phyloP scores from a whole-genome alignment of 53 echinoderm and acorn worm species.

The Echinarachnius parma region DNA sequence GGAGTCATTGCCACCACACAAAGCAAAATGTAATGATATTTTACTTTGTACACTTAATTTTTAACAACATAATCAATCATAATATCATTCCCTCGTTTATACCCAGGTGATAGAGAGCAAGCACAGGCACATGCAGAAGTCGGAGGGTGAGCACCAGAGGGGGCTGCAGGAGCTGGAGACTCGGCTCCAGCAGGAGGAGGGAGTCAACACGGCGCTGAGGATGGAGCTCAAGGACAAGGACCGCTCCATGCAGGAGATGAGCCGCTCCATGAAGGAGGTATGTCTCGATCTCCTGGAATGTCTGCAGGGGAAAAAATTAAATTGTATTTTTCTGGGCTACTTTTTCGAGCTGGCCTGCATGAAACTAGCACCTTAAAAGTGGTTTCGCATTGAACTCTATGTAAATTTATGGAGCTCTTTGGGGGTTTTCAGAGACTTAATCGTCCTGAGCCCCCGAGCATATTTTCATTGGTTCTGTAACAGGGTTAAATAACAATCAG shows the following conservation, averaged over 20 bases:
- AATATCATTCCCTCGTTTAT: too few species aligned
- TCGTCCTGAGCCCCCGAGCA: too few species aligned
- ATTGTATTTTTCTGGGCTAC: neutral
- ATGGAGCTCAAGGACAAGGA: constrained; percentile 76
- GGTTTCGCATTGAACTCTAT: too few species aligned
- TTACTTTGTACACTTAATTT: too few species aligned
- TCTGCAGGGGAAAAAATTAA: neutral
- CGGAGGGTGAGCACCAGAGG: constrained; percentile 71
- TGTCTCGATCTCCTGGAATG: neutral
- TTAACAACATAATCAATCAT: too few species aligned
- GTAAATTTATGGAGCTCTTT: too few species aligned
- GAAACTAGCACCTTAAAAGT: too few species aligned
- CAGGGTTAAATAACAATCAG: too few species aligned
- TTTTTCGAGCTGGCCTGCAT: neutral
- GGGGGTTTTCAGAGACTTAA: too few species aligned
- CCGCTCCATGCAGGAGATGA: constrained; percentile 58
- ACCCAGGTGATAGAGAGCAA: constrained; percentile 96
- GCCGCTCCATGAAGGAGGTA: constrained; percentile 72
- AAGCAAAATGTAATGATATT: too few species aligned
- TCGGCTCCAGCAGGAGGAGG: constrained; percentile 86
- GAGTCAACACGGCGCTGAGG: constrained; percentile 61
- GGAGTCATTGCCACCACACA: neutral
- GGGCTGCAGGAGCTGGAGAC: constrained; percentile 58
- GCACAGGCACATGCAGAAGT: constrained; percentile 70
- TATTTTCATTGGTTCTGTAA: too few species aligned